These are phyloP conservation scores for Leistus spinibarbis DNA, from an alignment of 2,888 invertebrate species.

Conservation along the genomic window DNA sequence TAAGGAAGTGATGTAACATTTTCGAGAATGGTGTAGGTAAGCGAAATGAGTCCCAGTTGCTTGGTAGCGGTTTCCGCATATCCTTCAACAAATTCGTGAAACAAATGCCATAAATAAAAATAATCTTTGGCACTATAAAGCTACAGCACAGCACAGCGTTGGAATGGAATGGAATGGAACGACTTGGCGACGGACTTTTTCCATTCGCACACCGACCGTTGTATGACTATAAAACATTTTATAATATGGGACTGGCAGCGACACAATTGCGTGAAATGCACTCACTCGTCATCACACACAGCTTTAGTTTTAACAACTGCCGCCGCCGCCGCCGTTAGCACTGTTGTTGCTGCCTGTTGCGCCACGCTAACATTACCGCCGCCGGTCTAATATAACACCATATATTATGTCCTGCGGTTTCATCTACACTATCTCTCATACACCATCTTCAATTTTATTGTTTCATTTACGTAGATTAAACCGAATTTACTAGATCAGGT, in stretches of 20 bases:
- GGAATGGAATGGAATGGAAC: too few species aligned
- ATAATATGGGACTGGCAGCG: background rate
- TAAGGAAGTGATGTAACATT: too few species aligned
- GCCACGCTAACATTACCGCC: background rate
- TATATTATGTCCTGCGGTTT: background rate
- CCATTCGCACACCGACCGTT: background rate
- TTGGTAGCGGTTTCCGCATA: background rate
- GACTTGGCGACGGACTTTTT: background rate
- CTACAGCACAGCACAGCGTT: too few species aligned
- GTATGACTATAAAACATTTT: constrained; percentile 12
- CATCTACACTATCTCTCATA: background rate
- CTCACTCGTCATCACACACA: background rate
- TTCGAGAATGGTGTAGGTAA: too few species aligned
- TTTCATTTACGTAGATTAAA: background rate
- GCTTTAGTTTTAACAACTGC: background rate
- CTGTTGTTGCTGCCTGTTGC: background rate
- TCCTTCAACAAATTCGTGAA: background rate
- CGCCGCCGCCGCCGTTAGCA: background rate
- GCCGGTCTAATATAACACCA: background rate
- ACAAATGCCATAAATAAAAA: constrained; percentile 18
- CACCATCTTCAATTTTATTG: background rate
- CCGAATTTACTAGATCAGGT: background rate
- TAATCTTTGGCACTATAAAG: constrained; percentile 11
- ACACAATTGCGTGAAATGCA: background rate
- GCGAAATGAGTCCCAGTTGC: background rate